Evolutionary conservation across 2,797 vertebrate genomes (phyloP).

Genomic region (Hylomyscus alleni): DNA sequence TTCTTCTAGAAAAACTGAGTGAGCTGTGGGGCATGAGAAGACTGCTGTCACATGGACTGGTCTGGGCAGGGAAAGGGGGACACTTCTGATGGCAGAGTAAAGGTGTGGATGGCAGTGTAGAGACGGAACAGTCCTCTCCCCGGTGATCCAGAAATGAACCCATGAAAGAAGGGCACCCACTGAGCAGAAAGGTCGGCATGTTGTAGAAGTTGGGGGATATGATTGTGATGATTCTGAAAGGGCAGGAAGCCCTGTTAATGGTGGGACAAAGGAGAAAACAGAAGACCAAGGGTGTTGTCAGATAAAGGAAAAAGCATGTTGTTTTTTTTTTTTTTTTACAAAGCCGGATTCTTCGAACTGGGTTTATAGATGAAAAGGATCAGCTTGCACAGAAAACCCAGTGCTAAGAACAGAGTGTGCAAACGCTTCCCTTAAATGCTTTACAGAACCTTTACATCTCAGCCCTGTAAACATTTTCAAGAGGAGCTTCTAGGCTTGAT

Average conservation of each 20-base stretch:
- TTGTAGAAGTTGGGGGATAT: not conserved
- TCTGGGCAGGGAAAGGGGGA: not conserved
- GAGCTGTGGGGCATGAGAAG: not conserved
- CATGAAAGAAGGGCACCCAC: not conserved
- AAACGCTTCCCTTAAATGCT: conserved; percentile 48
- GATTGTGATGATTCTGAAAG: conserved; percentile 1
- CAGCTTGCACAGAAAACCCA: conserved; percentile 43
- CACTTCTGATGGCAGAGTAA: not conserved
- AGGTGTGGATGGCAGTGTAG: not conserved
- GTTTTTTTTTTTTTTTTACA: conserved; percentile 39
- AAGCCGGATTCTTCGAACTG: conserved; percentile 31
- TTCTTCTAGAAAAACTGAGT: not conserved
- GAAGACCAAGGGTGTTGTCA: not conserved
- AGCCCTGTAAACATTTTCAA: not conserved
- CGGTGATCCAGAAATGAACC: not conserved
- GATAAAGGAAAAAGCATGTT: not conserved
- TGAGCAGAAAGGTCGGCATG: not conserved
- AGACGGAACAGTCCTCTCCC: not conserved
- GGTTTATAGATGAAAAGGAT: not conserved
- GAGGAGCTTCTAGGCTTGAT: not conserved
- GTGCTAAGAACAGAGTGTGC: conserved; percentile 10
- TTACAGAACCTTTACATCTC: conserved; percentile 49
- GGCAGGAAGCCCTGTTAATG: not conserved
- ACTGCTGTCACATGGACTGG: not conserved
- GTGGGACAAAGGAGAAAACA: not conserved